These are phyloP conservation scores for Chymomyza caudatula DNA, from an alignment of 2,888 invertebrate species.

Conservation along the genomic window DNA sequence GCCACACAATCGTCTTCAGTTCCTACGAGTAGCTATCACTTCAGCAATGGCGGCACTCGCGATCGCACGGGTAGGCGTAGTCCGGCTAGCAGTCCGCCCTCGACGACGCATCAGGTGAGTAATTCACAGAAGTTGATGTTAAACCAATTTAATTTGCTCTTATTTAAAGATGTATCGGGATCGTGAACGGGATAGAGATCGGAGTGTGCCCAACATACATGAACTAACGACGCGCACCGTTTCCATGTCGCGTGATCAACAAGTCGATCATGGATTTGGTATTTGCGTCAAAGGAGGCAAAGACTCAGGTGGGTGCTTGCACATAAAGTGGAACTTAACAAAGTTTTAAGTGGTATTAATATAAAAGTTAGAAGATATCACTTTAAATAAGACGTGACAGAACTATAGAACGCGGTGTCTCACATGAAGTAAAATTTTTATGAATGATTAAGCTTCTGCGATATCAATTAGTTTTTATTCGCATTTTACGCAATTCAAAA, in stretches of 20 bases:
- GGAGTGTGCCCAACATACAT: conserved; percentile 83
- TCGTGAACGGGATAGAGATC: conserved; percentile 79
- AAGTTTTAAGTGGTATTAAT: not conserved
- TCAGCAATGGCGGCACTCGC: conserved; percentile 78
- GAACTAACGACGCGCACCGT: conserved; percentile 90
- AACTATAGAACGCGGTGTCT: no score
- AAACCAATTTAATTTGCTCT: not conserved
- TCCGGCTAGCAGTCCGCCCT: conserved; percentile 88
- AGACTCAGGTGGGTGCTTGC: conserved; percentile 84
- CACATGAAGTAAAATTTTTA: no score
- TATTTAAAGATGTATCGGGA: conserved; percentile 80
- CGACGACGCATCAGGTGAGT: conserved; percentile 86
- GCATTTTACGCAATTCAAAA: no score
- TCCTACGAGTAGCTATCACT: conserved; percentile 79
- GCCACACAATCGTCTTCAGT: conserved; percentile 80
- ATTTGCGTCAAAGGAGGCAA: conserved; percentile 95
- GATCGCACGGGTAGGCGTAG: conserved; percentile 79
- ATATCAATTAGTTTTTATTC: no score
- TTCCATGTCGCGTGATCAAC: conserved; percentile 89
- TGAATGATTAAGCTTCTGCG: no score
- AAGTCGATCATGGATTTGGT: conserved; percentile 91
- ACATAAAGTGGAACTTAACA: not conserved
- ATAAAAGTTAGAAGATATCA: no score
- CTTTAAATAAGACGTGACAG: no score
- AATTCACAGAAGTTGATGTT: not conserved